Conservation (phyloP, 1,140 invertebrate genomes). For the Samia ricini region DNA sequence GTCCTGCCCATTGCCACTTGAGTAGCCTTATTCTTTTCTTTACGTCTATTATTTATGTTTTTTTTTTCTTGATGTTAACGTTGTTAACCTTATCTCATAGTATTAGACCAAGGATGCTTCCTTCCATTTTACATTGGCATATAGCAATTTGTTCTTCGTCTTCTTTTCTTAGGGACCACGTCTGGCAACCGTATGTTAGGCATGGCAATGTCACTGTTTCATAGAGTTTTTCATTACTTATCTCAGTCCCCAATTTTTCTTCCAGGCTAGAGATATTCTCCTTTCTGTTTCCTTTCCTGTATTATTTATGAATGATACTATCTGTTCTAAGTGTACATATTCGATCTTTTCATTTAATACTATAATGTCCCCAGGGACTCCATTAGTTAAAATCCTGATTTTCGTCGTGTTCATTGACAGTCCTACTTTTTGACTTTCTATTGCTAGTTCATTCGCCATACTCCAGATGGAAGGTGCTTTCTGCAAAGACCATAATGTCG, state of each 20-base stretch:
- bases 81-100: too few species aligned
- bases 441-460: background rate
- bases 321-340: background rate
- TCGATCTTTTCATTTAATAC: background rate
- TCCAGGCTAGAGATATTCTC: background rate
- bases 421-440: background rate
- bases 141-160: constrained; percentile 6
- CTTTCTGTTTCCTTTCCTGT: background rate
- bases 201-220: constrained; percentile 6
- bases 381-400: background rate
- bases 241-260: background rate
- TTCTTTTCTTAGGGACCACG: constrained; percentile 7
- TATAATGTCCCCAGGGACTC: background rate
- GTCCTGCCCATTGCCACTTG: too few species aligned
- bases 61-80: too few species aligned
- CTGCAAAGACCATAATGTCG: background rate
- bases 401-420: background rate
- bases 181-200: constrained; percentile 16
- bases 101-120: constrained; percentile 6
- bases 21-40: too few species aligned
- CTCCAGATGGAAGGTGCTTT: background rate
- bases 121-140: constrained; percentile 7
- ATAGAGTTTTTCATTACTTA: constrained; percentile 10
- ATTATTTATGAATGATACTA: background rate
- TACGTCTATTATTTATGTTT: too few species aligned